Evolutionary conservation across 2,113 vertebrate genomes (phyloP), one percentile per base, ranked within the genome.

Genomic region (Mungos mungo): DNA sequence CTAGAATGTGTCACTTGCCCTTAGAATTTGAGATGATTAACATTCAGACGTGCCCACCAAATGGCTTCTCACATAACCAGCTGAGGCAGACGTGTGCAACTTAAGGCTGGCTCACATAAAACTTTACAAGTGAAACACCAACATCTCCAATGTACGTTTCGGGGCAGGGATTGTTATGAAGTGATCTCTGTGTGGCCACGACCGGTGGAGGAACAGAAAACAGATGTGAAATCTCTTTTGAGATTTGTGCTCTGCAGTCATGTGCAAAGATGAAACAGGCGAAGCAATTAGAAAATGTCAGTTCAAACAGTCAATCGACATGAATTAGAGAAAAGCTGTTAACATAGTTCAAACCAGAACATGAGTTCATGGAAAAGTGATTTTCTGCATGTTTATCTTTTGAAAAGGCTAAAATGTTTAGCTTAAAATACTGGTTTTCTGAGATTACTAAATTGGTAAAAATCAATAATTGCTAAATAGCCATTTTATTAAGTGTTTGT

Each of bases 291-390:
- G 74, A 95, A 95, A 92, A 87, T 72, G 54, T 95, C 92, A 88
- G 13, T 88, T 97, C 85, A 92, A 93, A 63, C 60, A 95, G 65
- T 63, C 77, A 95, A 25, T 96, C 14, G 7, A 65, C 77, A 65
- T 74, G 31, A 79, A 90, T 81, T 88, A 90, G 83, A 63, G 63
- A 88, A 79, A 77, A 95, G 41, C 52, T 66, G 60, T 93, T 93
- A 95, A 90, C 92, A 71, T 87, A 95, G 89, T 93, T 95, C 92
- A 92, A 94, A 82, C 63, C 63, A 95, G 63, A 96, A 82, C 50
- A 47, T 72, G 45, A 83, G 95, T 52, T 95, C 86, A 77, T 74
- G 69, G 95, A 90, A 91, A 93, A 96, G 89, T 90, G 74, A 90
- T 90, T 90, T 96, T 92, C 69, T 93, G 12, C 35, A 45, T 90